Evolutionary conservation across 2,113 vertebrate genomes (phyloP), one percentile per base, ranked within the genome.

Genomic region (Sigmodon hispidus): DNA sequence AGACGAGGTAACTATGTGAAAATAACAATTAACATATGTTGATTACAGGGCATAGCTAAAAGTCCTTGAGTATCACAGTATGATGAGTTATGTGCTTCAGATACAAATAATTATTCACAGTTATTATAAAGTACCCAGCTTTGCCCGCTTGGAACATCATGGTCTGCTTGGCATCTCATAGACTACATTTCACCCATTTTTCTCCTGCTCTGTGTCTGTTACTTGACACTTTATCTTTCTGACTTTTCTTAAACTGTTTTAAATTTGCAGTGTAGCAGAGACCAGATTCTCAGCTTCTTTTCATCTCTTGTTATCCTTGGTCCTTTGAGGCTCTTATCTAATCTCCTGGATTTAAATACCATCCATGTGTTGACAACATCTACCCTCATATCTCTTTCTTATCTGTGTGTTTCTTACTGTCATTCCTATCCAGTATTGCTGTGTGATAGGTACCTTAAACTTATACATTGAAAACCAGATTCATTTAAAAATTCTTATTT

Each of bases 261-360:
- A 29, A 43, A 63, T 3, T 26, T 79, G 72, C 12, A 77, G 0
- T 83, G 4, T 0, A 1, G 12, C 26, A 59, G 48, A 40, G 11
- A 52, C 76, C 16, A 29, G 17, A 95, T 45, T 90, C 59, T 67
- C 45, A 13, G 59, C 63, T 48, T 86, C 72, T 67, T 94, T 96
- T 93, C 24, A 36, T 87, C 52, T 87, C 19, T 90, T 15, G 48
- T 73, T 65, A 1, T 1, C 12, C 0, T 57, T 48, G 48, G 5
- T 87, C 26, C 29, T 52, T 40, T 59, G 29, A 43, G 75, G 36
- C 34, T 80, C 31, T 55, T 57, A 73, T 73, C 86, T 88, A 31
- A 88, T 88, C 86, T 87, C 85, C 90, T 40, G 50, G n/a, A 55
- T 87, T 89, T 86, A 84, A 59, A 52, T 45, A 16, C 22, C 45